phyloP scores from a whole-genome alignment of 92 coral and sea anemone genomes.

The Micromussa lordhowensis region DNA sequence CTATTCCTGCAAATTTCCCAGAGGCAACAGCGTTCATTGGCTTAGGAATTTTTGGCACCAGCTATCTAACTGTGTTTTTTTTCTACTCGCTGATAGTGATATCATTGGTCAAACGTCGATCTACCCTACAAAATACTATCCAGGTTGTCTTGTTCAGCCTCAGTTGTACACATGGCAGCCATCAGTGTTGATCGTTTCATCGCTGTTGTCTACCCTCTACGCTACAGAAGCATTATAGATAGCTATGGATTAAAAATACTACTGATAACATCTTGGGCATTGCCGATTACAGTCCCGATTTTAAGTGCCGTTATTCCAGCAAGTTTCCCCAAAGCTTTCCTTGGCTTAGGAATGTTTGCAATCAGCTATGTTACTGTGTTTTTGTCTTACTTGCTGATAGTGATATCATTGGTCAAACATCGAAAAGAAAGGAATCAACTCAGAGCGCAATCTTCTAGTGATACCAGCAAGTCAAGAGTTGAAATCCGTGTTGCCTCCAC shows the following conservation, averaged over 20 bases:
- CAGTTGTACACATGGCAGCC: constrained; percentile 60
- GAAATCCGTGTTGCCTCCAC: constrained; percentile 15
- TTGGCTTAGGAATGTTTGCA: background rate
- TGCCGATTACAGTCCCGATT: constrained; percentile 5
- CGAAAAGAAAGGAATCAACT: background rate
- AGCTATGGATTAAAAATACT: constrained; percentile 47
- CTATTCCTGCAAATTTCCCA: background rate
- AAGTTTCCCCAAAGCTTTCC: constrained; percentile 1
- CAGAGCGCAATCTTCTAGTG: background rate
- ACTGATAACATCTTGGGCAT: constrained; percentile 45
- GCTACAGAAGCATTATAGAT: constrained; percentile 43
- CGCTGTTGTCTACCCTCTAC: constrained; percentile 57
- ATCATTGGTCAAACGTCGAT: background rate
- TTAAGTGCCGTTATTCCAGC: background rate
- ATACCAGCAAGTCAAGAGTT: background rate
- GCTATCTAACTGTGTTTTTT: background rate
- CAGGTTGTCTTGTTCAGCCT: constrained; percentile 55
- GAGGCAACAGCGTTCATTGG: background rate
- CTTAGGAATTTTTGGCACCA: background rate
- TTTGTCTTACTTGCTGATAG: background rate
- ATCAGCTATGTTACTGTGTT: background rate
- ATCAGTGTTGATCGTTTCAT: constrained; percentile 64
- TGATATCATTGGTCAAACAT: background rate
- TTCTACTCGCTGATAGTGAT: constrained; percentile 9
- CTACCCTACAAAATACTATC: constrained; percentile 29